Percentiles rank a stretch among this genome's conserved stretches.
Evolutionary conservation across 2,113 vertebrate genomes (phyloP).

Genomic region (Petromus typicus): DNA sequence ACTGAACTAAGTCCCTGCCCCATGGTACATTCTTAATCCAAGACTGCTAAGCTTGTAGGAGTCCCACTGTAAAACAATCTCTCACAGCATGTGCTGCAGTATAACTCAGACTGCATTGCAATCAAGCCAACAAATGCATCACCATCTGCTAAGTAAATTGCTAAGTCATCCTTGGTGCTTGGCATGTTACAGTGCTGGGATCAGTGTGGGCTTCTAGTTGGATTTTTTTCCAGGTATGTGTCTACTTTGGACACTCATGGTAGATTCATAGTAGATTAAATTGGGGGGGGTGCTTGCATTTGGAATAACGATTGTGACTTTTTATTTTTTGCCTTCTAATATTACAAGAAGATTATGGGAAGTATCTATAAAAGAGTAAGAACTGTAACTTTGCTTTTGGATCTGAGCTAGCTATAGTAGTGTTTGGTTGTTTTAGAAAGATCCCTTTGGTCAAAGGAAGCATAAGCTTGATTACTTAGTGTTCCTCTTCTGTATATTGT

Average conservation of each 20-base stretch:
- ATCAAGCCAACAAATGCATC: slow-evolving; percentile 72
- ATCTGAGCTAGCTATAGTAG: neutral
- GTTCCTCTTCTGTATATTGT: slow-evolving; percentile 38
- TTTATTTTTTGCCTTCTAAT: slow-evolving; percentile 66
- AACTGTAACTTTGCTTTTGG: slow-evolving; percentile 59
- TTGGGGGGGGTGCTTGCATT: slow-evolving; percentile 32
- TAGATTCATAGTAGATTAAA: neutral
- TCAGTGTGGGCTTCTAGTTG: slow-evolving; percentile 80
- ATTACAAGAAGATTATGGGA: slow-evolving; percentile 42
- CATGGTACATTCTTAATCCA: neutral
- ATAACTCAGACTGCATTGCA: slow-evolving; percentile 69
- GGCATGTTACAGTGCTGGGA: slow-evolving; percentile 85
- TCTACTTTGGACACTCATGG: neutral
- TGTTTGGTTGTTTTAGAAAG: slow-evolving; percentile 52
- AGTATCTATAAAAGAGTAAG: slow-evolving; percentile 55
- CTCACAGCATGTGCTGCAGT: slow-evolving; percentile 48
- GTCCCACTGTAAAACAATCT: neutral
- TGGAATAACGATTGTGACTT: neutral
- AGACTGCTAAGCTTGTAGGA: slow-evolving; percentile 55
- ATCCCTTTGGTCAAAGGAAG: slow-evolving; percentile 31
- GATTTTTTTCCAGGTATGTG: slow-evolving; percentile 84
- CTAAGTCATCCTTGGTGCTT: slow-evolving; percentile 63
- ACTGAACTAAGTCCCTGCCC: no score
- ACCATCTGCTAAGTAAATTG: slow-evolving; percentile 51
- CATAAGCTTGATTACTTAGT: neutral